Percentiles rank a stretch among this genome's conserved stretches.
These are phyloP conservation scores for Pseudopipra pipra DNA, from an alignment of 2,113 vertebrate species.

Conservation along the genomic window DNA sequence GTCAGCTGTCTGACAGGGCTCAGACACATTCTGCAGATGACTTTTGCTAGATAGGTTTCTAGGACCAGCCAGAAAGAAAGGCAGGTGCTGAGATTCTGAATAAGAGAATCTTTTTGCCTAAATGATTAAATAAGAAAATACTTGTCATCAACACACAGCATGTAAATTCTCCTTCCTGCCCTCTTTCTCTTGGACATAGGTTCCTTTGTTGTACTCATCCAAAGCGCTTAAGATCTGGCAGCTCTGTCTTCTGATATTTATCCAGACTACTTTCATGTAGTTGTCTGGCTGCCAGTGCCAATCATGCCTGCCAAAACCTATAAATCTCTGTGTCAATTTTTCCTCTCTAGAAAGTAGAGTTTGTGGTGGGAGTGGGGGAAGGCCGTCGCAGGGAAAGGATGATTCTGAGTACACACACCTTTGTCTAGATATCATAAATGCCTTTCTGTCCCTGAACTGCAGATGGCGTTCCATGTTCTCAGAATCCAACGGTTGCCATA, in stretches of 20 bases:
- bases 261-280: neutral
- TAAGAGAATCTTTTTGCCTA: neutral
- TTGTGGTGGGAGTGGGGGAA: neutral
- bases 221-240: neutral
- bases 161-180: neutral
- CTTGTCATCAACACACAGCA: neutral
- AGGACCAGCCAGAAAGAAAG: neutral
- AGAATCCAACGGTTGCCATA: constrained; percentile 91
- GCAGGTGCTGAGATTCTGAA: neutral
- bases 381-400: neutral
- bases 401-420: neutral
- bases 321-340: neutral
- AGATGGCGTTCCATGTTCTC: constrained; percentile 96
- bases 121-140: neutral
- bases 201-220: neutral
- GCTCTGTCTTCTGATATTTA: neutral
- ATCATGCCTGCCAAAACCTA: neutral
- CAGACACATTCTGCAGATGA: neutral
- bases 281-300: neutral
- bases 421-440: neutral
- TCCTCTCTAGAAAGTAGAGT: neutral
- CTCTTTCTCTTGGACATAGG: neutral
- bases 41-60: neutral
- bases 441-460: constrained; percentile 18
- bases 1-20: neutral